Evolutionary conservation across 2,888 invertebrate species (phyloP), one percentile per base, ranked within the genome.

Genomic region (Mimas tiliae): DNA sequence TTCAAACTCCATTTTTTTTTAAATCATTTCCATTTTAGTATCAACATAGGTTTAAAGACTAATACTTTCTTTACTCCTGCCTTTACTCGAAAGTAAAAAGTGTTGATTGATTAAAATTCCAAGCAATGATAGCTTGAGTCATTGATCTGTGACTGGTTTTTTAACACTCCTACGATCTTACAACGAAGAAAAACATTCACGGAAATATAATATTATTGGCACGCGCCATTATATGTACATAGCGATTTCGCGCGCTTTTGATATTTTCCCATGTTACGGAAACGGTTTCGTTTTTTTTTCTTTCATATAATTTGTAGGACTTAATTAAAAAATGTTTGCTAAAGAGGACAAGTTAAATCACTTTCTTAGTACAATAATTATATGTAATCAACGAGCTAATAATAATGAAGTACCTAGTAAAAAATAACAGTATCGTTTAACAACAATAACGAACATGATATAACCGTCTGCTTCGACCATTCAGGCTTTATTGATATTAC

Each of bases 401-500:
- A 16, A 27, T 27, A 27, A 27, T 27, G 27, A 27, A 4, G 27
- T 4, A 27, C 27, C 4, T n/a, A n/a, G 55, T 58, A 42, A 58
- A 38, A 58, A 58, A 38, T 38, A 42, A 8, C 11, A 19, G 42
- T 11, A 58, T 11, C 16, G 38, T 58, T 58, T 55, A 21, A 12
- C 21, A 53, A 58, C 58, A 55, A 55, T 11, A 21, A 58, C 19
- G 58, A 19, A 55, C 33, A 58, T 58, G 58, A 58, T 42, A 58
- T 58, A 58, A 58, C 58, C 6, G 11, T 19, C 19, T 19, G 58
- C 16, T 4, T 11, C 19, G 19, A 42, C 16, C 58, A 38, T 34
- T 55, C 55, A 9, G 42, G 42, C 12, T 55, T 55, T 58, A 58
- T 58, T 58, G 58, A 58, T 42, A 58, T 58, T 58, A 58, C 58